Conservation (phyloP, 2,888 invertebrate genomes). For the Calameuta filiformis region DNA sequence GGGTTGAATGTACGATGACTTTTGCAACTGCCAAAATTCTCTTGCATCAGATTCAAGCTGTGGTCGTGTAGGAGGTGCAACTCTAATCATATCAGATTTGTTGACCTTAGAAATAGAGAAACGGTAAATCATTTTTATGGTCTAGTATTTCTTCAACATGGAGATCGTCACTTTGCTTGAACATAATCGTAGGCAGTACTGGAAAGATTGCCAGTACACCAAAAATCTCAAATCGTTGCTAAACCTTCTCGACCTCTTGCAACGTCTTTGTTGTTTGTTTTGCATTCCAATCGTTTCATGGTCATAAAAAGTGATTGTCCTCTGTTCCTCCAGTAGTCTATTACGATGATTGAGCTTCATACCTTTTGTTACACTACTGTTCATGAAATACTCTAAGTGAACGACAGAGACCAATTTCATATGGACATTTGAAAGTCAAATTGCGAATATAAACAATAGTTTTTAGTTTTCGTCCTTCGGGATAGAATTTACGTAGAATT, state of each 20-base stretch:
- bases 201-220: slow-evolving; percentile 41
- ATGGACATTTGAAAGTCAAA: slow-evolving; percentile 67
- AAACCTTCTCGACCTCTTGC: slow-evolving; percentile 30
- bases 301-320: slow-evolving; percentile 28
- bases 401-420: slow-evolving; percentile 63
- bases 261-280: slow-evolving; percentile 43
- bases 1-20: too few relatives aligned
- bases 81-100: too few relatives aligned
- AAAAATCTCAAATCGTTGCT: slow-evolving; percentile 35
- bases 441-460: slow-evolving; percentile 37
- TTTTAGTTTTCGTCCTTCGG: too few relatives aligned
- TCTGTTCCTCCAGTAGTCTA: slow-evolving; percentile 46
- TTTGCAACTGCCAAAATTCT: too few relatives aligned
- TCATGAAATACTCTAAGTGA: slow-evolving; percentile 66
- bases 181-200: slow-evolving; percentile 47
- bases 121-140: background rate
- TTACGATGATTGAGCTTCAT: slow-evolving; percentile 34
- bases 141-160: slow-evolving; percentile 43
- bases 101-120: too few relatives aligned
- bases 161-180: slow-evolving; percentile 41
- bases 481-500: too few relatives aligned
- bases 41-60: too few relatives aligned
- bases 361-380: slow-evolving; percentile 56
- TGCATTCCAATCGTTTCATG: slow-evolving; percentile 52
- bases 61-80: too few relatives aligned